Conservation (phyloP, 2,113 vertebrate species). For the Onychostruthus taczanowskii region DNA sequence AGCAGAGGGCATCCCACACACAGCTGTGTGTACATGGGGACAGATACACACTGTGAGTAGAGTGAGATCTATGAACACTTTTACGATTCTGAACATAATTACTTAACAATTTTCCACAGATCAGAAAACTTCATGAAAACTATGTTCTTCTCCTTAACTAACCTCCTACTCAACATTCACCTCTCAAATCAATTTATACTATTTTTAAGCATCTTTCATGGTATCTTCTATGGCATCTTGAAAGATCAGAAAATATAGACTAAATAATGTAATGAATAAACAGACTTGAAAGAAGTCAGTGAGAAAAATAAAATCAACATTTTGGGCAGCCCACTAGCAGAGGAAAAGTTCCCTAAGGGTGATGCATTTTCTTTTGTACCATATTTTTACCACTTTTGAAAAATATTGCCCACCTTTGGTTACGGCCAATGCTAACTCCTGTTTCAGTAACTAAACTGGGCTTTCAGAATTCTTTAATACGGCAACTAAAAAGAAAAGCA, state of each 20-base stretch:
- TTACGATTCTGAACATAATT: not conserved
- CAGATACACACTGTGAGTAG: not conserved
- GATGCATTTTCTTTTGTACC: not conserved
- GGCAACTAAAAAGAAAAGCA: not conserved
- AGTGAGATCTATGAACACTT: not conserved
- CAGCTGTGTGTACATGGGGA: slow-evolving; percentile 1
- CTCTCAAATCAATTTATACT: not conserved
- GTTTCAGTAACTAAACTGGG: not conserved
- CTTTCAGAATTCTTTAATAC: not conserved
- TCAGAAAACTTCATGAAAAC: not conserved
- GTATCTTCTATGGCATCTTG: not conserved
- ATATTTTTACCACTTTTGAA: not conserved
- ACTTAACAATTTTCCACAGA: not conserved
- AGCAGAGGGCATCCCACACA: not conserved
- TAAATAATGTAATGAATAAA: not conserved
- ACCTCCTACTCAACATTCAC: not conserved
- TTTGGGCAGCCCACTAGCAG: not conserved
- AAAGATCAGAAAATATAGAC: not conserved
- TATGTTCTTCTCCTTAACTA: not conserved
- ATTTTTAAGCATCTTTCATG: not conserved
- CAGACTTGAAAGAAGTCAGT: not conserved
- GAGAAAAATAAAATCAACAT: not conserved
- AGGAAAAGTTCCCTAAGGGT: not conserved
- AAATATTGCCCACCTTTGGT: not conserved
- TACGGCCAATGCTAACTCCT: not conserved